A percentile compares a stretch with the other conserved stretches of the same genome.
Conservation (phyloP, 2,797 vertebrate species). For the Arnoldichthys spilopterus region DNA sequence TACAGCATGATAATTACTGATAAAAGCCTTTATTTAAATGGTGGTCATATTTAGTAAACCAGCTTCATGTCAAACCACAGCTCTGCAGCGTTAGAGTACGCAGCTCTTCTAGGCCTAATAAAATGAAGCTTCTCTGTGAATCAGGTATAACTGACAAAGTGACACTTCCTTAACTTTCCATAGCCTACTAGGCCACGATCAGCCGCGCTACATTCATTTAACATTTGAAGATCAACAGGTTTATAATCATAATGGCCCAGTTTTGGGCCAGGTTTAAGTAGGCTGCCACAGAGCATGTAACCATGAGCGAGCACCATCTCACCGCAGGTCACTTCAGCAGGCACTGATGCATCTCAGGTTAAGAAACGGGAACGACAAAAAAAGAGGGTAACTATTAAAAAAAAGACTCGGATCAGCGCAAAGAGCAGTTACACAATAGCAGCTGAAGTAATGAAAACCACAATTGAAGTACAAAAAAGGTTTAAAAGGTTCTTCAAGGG, state of each 20-base stretch:
- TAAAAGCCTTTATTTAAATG: not conserved
- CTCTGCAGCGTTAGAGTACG: not conserved
- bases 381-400: not conserved
- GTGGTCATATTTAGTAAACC: not conserved
- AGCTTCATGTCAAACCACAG: not conserved
- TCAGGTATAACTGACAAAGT: not conserved
- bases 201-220: not conserved
- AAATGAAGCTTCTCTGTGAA: not conserved
- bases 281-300: not conserved
- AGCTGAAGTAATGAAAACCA: too few relatives aligned
- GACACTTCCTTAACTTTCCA: not conserved
- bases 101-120: not conserved
- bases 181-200: not conserved
- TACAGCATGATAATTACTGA: not conserved
- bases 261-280: not conserved
- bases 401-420: not conserved
- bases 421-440: too few relatives aligned
- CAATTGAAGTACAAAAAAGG: too few relatives aligned
- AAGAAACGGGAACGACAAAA: not conserved
- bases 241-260: not conserved
- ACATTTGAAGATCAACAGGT: not conserved
- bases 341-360: too few relatives aligned
- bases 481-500: too few relatives aligned
- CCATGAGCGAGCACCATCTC: not conserved
- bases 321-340: too few relatives aligned